Base-by-base conservation (phyloP, 2,113 vertebrate species). In the Calidris pygmaea region DNA sequence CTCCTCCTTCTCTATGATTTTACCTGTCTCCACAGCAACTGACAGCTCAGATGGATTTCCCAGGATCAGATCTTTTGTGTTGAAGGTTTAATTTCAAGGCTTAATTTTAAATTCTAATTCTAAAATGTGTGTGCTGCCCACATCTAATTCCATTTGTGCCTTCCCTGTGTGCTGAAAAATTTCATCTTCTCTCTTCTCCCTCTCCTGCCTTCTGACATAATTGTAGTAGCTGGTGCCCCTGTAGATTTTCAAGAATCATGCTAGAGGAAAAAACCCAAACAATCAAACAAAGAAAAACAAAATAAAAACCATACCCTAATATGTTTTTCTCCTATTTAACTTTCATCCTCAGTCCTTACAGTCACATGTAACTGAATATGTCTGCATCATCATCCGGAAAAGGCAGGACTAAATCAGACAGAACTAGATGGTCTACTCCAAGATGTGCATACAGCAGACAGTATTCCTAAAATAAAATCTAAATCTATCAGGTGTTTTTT, bases 21-120 rank as follows among this genome's bases (percentile, higher is more conserved):
- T 91, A 92, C 84, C 93, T 92, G 66, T 82, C 84, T 82, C 84
- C 80, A 82, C 94, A 96, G 93, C 93, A 94, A 85, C 65, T 85
- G 77, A 87, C 65, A 89, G 77, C 80, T 96, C 87, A 72, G 56
- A 81, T 87, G 80, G 73, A 78, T 96, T 95, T 95, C 80, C 73
- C 48, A 96, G 91, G 91, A 89, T 70, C 74, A 63, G 22, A 87
- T 87, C 35, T 90, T 92, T 71, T 0, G 0, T 94, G 73, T 78
- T 92, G 94, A 91, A 95, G 71, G 82, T 88, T 94, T 96, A 95
- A 97, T 96, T 95, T 96, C 73, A 81, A 65, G 77, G 43, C 73
- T 90, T 90, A 89, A 92, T 95, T 95, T 92, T 67, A 95, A 95
- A 95, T 95, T 96, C 79, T 85, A 94, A 94, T 93, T 95, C 86